These are phyloP conservation scores for Boloria selene DNA, from an alignment of 2,888 invertebrate species.

Conservation along the genomic window DNA sequence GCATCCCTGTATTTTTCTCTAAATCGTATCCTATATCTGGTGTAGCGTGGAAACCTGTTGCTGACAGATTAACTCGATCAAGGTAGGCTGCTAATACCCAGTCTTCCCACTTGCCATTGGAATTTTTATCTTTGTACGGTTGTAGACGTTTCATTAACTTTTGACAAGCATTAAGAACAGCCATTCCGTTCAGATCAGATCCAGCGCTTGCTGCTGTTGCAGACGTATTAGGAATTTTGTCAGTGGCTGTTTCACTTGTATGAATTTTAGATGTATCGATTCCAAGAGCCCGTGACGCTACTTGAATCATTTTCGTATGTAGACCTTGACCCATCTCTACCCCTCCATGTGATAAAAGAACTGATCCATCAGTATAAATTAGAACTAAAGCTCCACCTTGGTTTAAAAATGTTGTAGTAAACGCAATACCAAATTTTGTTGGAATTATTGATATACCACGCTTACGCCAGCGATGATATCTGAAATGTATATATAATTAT, in stretches of 20 bases:
- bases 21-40: constrained; percentile 88
- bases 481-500: constrained; percentile 56
- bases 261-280: constrained; percentile 89
- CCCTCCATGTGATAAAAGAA: constrained; percentile 94
- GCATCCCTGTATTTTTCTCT: constrained; percentile 85
- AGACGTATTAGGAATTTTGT: constrained; percentile 95
- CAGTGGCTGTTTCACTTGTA: constrained; percentile 91
- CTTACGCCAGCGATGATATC: constrained; percentile 92
- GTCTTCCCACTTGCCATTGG: constrained; percentile 91
- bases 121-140: constrained; percentile 88
- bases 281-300: constrained; percentile 88
- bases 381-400: constrained; percentile 94
- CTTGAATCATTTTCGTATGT: constrained; percentile 97
- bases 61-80: constrained; percentile 89
- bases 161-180: constrained; percentile 91
- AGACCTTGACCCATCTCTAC: constrained; percentile 99
- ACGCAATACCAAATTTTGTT: constrained; percentile 92
- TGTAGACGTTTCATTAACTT: constrained; percentile 87
- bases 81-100: constrained; percentile 91
- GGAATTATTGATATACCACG: constrained; percentile 91
- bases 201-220: constrained; percentile 94
- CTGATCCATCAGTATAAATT: constrained; percentile 94
- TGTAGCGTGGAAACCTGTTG: constrained; percentile 91
- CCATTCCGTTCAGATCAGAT: constrained; percentile 96
- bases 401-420: constrained; percentile 88